Evolutionary conservation across 1,140 invertebrate species (phyloP), one percentile per base, ranked within the genome.

Genomic region (Danaus plexippus): DNA sequence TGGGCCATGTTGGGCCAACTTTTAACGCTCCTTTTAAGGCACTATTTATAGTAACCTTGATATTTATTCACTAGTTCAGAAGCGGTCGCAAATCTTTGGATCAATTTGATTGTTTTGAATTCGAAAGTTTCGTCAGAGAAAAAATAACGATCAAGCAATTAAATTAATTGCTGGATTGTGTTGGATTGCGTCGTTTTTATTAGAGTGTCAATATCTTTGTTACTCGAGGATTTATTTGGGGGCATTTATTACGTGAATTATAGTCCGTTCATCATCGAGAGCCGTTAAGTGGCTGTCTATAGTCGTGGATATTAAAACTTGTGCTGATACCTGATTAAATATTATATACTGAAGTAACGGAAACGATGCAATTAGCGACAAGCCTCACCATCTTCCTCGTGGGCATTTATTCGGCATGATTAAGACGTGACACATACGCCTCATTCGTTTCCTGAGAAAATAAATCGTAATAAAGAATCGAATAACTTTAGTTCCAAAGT

Each of bases 41-140:
- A n/a, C n/a, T n/a, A n/a, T n/a, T n/a, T n/a, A 71, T 69, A 73
- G 66, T 76, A 69, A 78, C 77, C 77, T 80, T 78, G 67, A 69
- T 61, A 59, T 57, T 64, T 70, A 67, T 57, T 61, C 64, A 57
- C 53, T 65, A 54, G 43, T 47, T 63, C 41, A 54, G 42, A 54
- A 57, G 46, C 51, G 44, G 42, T 44, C 41, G 22, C 47, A 52
- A 57, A 57, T 58, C 63, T 53, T 57, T 65, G 43, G 52, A 47
- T 57, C 61, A 43, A 56, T 52, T 49, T 52, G 48, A 43, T 48
- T 48, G 55, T 52, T 51, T 7, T 32, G 2, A 6, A 46, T 59
- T 57, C 11, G 57, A 59, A 62, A 67, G 54, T 67, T 61, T 59
- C 54, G 47, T 18, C 46, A 15, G 45, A 18, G 32, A 43, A 11